Evolutionary conservation across 2,797 vertebrate genomes (phyloP).

Genomic region (Hemitrygon akajei): DNA sequence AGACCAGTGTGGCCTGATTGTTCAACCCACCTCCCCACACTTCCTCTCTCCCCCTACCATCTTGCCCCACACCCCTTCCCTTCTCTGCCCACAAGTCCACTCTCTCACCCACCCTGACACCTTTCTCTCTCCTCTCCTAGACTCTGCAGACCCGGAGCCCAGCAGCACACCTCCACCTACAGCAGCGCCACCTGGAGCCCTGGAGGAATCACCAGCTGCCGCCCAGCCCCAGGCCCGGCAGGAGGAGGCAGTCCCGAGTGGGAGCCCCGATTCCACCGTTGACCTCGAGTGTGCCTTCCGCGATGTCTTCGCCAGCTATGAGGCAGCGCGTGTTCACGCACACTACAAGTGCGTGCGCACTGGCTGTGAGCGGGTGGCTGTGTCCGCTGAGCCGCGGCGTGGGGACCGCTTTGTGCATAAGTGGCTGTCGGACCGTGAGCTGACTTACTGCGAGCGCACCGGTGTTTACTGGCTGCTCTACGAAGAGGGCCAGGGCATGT

Average conservation of each 20-base stretch:
- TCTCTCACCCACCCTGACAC: no score
- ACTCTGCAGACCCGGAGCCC: not conserved
- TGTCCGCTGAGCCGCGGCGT: not conserved
- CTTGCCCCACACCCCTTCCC: no score
- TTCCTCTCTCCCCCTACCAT: no score
- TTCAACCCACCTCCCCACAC: no score
- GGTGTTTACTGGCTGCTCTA: slow-evolving; percentile 3
- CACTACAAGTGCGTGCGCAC: slow-evolving; percentile 4
- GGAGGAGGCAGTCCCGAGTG: no score
- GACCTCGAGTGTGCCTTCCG: slow-evolving; percentile 7
- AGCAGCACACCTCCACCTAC: not conserved
- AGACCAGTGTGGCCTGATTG: no score
- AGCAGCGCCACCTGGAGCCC: no score
- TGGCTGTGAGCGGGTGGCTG: not conserved
- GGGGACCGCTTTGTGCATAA: not conserved
- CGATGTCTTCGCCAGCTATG: not conserved
- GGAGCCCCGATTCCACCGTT: not conserved
- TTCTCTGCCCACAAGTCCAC: no score
- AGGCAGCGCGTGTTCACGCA: not conserved
- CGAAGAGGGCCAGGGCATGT: slow-evolving; percentile 22
- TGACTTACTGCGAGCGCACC: slow-evolving; percentile 22
- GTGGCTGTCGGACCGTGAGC: slow-evolving; percentile 13
- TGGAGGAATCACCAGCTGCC: no score
- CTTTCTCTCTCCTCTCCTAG: not conserved
- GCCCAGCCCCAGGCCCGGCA: no score